Evolutionary conservation across 2,113 vertebrate genomes (phyloP).

Genomic region (Pampusana beccarii): DNA sequence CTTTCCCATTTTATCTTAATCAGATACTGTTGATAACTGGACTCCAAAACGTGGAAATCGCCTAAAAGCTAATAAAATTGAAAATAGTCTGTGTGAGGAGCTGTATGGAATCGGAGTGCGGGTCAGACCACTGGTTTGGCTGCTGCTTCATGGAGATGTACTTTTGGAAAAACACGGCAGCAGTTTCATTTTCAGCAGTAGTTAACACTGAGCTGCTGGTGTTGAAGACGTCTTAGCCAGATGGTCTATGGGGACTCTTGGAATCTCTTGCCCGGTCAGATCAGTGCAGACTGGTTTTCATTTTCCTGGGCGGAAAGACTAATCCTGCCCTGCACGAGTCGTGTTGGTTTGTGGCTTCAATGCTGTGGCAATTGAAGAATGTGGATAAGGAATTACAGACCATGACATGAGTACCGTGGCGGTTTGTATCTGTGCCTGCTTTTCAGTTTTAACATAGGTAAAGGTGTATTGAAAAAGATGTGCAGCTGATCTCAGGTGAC

Average conservation of each 20-base stretch:
- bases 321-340: neutral
- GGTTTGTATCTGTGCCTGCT: neutral
- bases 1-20: neutral
- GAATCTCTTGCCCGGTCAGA: neutral
- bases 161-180: neutral
- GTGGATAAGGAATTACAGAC: neutral
- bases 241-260: neutral
- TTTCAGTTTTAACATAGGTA: neutral
- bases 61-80: neutral
- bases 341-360: neutral
- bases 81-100: neutral
- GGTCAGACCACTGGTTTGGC: neutral
- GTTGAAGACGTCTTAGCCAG: neutral
- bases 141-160: neutral
- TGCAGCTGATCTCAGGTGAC: neutral
- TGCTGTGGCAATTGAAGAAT: neutral
- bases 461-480: neutral
- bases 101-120: neutral
- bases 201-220: neutral
- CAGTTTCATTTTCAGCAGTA: neutral
- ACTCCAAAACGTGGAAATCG: neutral
- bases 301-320: neutral
- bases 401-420: neutral
- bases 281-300: neutral
- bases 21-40: slow-evolving; percentile 4